phyloP scores from a whole-genome alignment of 2,888 invertebrate species.

The Drosophila koepferae region DNA sequence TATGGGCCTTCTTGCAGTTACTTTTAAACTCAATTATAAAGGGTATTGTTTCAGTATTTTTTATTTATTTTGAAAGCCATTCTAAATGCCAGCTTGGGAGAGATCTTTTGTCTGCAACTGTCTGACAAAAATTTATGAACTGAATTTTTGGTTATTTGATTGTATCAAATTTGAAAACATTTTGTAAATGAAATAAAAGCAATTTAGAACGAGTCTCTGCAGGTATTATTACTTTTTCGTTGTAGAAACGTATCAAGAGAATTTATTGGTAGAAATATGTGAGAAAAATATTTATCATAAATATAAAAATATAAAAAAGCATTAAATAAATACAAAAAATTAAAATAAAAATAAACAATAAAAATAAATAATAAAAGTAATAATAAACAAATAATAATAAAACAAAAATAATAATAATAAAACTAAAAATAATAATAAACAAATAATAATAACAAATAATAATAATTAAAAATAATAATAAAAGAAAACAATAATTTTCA shows the following conservation, averaged over 20 bases:
- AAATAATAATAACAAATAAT: no score
- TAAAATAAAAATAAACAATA: no score
- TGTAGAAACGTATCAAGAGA: no score
- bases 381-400: background rate
- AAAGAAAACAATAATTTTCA: no score
- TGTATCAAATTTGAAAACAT: background rate
- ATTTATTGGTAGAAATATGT: no score
- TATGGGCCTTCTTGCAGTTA: background rate
- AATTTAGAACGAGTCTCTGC: background rate
- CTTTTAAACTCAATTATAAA: constrained; percentile 26
- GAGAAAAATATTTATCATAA: no score
- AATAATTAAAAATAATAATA: no score
- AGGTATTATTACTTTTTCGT: background rate
- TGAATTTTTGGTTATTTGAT: background rate
- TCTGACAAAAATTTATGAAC: constrained; percentile 12
- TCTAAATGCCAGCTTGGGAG: constrained; percentile 13
- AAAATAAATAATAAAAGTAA: no score
- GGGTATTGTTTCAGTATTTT: constrained; percentile 21
- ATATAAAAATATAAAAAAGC: background rate
- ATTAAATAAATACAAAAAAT: no score
- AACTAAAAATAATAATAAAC: background rate
- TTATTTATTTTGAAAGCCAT: background rate
- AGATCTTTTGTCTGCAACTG: constrained; percentile 1
- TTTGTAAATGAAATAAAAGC: background rate
- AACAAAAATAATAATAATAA: background rate